phyloP scores from a whole-genome alignment of 2,888 invertebrate genomes.

The Aelia acuminata region DNA sequence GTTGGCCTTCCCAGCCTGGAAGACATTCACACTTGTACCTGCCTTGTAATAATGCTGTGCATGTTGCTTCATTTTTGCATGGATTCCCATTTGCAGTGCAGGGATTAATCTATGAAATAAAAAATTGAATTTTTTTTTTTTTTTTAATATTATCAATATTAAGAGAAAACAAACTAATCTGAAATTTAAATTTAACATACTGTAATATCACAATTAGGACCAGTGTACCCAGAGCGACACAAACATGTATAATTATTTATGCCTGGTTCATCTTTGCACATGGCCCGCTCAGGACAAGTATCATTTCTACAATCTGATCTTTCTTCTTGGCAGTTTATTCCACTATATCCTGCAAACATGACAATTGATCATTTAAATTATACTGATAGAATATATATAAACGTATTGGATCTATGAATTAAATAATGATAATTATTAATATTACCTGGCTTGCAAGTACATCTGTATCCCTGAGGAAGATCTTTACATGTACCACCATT shows the following conservation, averaged over 20 bases:
- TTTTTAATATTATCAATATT: too few relatives aligned
- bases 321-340: constrained; percentile 96
- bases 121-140: not conserved
- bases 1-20: constrained; percentile 97
- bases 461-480: constrained; percentile 91
- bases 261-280: constrained; percentile 96
- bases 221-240: constrained; percentile 95
- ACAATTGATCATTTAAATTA: not conserved
- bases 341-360: constrained; percentile 78
- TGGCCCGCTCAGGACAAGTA: constrained; percentile 94
- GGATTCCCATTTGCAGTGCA: constrained; percentile 91
- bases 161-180: not conserved
- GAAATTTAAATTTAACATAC: constrained; percentile 71
- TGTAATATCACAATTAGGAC: constrained; percentile 90
- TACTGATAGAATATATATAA: not conserved
- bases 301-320: constrained; percentile 89
- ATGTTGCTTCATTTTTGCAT: constrained; percentile 91
- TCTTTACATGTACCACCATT: constrained; percentile 94
- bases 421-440: too few relatives aligned
- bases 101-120: constrained; percentile 81
- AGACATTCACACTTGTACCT: constrained; percentile 95
- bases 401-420: not conserved
- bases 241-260: constrained; percentile 91
- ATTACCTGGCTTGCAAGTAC: constrained; percentile 83
- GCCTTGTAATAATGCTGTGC: constrained; percentile 91